Conservation (phyloP, 2,888 invertebrate species). For the Aporophyla lueneburgensis region DNA sequence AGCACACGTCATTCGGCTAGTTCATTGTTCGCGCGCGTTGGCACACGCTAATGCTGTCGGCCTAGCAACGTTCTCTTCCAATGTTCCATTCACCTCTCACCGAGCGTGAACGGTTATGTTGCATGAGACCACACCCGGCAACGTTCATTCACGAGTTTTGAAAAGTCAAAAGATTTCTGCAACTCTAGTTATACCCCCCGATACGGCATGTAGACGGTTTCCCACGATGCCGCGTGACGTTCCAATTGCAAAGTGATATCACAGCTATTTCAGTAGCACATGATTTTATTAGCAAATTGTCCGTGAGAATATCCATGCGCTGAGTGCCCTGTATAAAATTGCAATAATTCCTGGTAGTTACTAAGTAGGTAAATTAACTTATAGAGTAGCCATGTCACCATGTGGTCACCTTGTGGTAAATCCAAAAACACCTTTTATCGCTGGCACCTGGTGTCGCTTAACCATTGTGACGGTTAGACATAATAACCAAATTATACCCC, state of each 20-base stretch:
- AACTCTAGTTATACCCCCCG: slow-evolving; percentile 51
- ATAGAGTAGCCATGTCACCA: slow-evolving; percentile 12
- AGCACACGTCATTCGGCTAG: slow-evolving; percentile 83
- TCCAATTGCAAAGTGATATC: slow-evolving; percentile 71
- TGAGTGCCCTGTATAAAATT: slow-evolving; percentile 49
- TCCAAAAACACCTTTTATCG: not conserved
- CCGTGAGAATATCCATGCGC: slow-evolving; percentile 61
- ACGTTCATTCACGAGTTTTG: slow-evolving; percentile 53
- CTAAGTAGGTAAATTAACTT: slow-evolving; percentile 24
- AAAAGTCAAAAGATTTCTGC: slow-evolving; percentile 55
- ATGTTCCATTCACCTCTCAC: slow-evolving; percentile 90
- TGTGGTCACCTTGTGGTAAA: slow-evolving; percentile 18
- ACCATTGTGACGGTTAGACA: not conserved
- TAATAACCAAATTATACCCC: not conserved
- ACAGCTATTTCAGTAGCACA: slow-evolving; percentile 71
- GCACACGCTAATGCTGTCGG: slow-evolving; percentile 87
- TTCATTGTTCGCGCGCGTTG: slow-evolving; percentile 89
- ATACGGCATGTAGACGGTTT: slow-evolving; percentile 60
- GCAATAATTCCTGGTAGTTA: slow-evolving; percentile 56
- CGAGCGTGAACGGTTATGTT: slow-evolving; percentile 85
- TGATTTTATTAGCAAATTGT: slow-evolving; percentile 68
- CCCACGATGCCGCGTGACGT: slow-evolving; percentile 71
- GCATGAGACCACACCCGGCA: slow-evolving; percentile 72
- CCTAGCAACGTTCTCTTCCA: slow-evolving; percentile 86
- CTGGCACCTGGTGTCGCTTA: too few relatives aligned